phyloP scores from a whole-genome alignment of 2,113 vertebrate species.

The Siniperca chuatsi region DNA sequence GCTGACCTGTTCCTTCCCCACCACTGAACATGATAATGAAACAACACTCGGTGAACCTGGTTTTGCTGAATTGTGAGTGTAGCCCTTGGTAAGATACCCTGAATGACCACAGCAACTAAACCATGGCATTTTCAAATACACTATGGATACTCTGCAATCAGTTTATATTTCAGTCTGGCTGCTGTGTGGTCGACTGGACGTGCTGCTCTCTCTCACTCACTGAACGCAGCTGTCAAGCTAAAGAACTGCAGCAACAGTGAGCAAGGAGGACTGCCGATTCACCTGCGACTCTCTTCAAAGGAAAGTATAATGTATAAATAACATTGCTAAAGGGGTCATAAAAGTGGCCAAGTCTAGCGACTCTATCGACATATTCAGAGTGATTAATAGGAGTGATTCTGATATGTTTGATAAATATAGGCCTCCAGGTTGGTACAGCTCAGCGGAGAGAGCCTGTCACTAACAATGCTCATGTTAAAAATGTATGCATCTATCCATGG shows the following conservation, averaged over 20 bases:
- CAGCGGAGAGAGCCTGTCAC: background rate
- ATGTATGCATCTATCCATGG: background rate
- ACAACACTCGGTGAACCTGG: background rate
- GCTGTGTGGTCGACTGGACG: background rate
- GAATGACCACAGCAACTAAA: background rate
- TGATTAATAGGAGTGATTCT: constrained; percentile 14
- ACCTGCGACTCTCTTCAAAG: background rate
- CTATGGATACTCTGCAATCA: background rate
- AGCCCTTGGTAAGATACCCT: background rate
- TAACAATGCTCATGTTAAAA: background rate
- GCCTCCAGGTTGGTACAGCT: background rate
- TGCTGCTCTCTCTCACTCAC: background rate
- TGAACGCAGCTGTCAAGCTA: constrained; percentile 29
- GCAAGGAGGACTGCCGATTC: background rate
- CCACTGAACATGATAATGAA: background rate
- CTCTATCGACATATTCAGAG: background rate
- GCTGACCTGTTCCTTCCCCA: background rate
- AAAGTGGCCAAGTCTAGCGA: background rate
- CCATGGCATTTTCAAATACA: background rate
- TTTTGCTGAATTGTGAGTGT: background rate
- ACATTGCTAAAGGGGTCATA: background rate
- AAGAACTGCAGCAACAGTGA: constrained; percentile 7
- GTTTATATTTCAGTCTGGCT: constrained; percentile 25
- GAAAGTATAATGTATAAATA: background rate
- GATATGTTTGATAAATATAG: constrained; percentile 9